Percentiles rank a stretch among this genome's conserved stretches.
These are phyloP conservation scores for Zaprionus taronus DNA, from an alignment of 1,140 invertebrate genomes.

Conservation along the genomic window DNA sequence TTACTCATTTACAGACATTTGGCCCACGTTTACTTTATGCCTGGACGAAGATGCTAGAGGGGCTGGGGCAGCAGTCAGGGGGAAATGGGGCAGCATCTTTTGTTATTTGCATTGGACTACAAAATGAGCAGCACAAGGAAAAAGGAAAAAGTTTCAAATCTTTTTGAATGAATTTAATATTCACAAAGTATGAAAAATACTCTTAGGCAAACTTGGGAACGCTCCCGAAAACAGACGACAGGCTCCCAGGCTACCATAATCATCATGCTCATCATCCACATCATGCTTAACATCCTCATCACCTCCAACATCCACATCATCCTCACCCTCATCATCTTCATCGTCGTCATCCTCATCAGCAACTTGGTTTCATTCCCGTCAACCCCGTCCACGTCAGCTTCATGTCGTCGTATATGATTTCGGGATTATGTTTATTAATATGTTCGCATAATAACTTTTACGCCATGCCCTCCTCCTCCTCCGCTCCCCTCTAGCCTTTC, in stretches of 20 bases:
- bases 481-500: too few relatives aligned
- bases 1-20: slow-evolving; percentile 78
- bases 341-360: slow-evolving; percentile 24
- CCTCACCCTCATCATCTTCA: too few relatives aligned
- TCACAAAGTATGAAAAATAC: slow-evolving; percentile 56
- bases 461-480: background rate
- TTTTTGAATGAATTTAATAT: slow-evolving; percentile 74
- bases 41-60: too few relatives aligned
- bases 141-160: slow-evolving; percentile 67
- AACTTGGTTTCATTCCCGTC: background rate
- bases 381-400: slow-evolving; percentile 24
- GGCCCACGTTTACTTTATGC: slow-evolving; percentile 23
- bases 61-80: background rate
- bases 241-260: slow-evolving; percentile 13
- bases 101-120: slow-evolving; percentile 71
- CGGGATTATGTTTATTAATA: slow-evolving; percentile 42
- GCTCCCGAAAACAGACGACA: background rate
- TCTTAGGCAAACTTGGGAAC: slow-evolving; percentile 27
- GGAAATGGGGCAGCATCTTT: slow-evolving; percentile 32
- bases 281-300: slow-evolving; percentile 14
- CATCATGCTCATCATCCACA: background rate
- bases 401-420: slow-evolving; percentile 58
- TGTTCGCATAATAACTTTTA: slow-evolving; percentile 24
- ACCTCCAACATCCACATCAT: background rate
- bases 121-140: slow-evolving; percentile 53